These are phyloP conservation scores for Melanostigma gelatinosum DNA, from an alignment of 2,113 vertebrate species.

Conservation along the genomic window DNA sequence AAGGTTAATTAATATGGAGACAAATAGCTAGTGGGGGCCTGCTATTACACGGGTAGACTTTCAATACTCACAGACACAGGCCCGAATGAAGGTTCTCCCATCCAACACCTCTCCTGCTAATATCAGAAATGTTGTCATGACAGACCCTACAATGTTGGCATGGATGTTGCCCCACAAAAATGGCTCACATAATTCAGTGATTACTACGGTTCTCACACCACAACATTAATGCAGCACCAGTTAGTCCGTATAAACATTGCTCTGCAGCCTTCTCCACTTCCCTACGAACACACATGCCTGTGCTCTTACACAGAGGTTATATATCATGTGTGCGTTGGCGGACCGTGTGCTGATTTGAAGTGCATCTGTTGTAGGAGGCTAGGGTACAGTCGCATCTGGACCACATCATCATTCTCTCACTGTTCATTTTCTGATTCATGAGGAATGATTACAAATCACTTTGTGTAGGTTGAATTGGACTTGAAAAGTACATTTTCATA, in stretches of 20 bases:
- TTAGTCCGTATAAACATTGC: constrained; percentile 38
- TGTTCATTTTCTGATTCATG: not conserved
- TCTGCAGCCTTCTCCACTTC: constrained; percentile 10
- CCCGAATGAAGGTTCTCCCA: constrained; percentile 28
- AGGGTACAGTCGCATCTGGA: not conserved
- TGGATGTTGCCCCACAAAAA: constrained; percentile 16
- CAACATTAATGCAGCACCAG: constrained; percentile 20
- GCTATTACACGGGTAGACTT: constrained; percentile 71
- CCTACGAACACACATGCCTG: not conserved
- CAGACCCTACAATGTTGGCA: constrained; percentile 26
- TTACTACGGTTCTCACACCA: constrained; percentile 20
- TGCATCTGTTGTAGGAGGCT: not conserved
- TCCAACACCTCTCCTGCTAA: constrained; percentile 8
- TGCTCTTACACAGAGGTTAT: not conserved
- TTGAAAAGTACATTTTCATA: not conserved
- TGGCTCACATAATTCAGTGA: constrained; percentile 9
- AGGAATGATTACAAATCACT: not conserved
- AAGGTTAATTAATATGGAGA: constrained; percentile 84
- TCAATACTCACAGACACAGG: constrained; percentile 34
- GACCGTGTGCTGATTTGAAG: constrained; percentile 15
- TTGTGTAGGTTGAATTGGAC: constrained; percentile 18
- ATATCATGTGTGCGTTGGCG: constrained; percentile 4
- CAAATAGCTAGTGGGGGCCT: constrained; percentile 51
- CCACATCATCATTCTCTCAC: not conserved
- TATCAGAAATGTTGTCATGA: constrained; percentile 26